Evolutionary conservation across 1,140 invertebrate species (phyloP), one percentile per base, ranked within the genome.

Genomic region (Steinernema feltiae): DNA sequence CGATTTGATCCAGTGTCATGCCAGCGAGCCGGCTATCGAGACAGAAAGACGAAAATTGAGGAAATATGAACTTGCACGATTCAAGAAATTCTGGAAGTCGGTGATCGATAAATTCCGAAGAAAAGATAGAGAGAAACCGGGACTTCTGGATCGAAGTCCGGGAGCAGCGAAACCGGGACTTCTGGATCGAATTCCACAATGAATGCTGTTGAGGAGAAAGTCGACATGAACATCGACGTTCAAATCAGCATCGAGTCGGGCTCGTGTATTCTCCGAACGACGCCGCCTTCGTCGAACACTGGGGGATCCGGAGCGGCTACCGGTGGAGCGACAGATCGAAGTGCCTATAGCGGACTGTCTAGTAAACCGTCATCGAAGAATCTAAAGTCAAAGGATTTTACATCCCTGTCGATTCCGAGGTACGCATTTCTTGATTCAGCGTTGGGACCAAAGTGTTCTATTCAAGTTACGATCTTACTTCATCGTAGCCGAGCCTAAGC

Each of bases 141-240:
- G n/a, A n/a, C n/a, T n/a, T n/a, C 15, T 12, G 15, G 35, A 63
- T 27, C 24, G 53, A 63, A 63, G 24, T 63, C 53, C 24, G 53
- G 15, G 30, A 71, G 70, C n/a, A 71, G 35, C 30, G 35, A 71
- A 71, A 41, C 30, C 3, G 70, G 72, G 48, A 73, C 30, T 7
- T 48, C 27, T 7, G 35, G 53, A 27, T 63, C 53, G 53, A 15
- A 17, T 63, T 63, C 53, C 3, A 27, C 53, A n/a, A 12, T 3
- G 53, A 63, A 15, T 27, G 53, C 53, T 63, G 15, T 63, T 27
- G 53, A 63, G 18, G 82, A 86, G 32, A 81, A 48, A 29, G 82
- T 85, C 2, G 84, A 85, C 69, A 83, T 85, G 73, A 80, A 85
- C 73, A 80, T 85, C 53, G 84, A 86, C 71, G 84, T 86, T n/a